These are phyloP conservation scores for Saturnia japonica DNA, from an alignment of 2,888 invertebrate genomes.

Conservation along the genomic window DNA sequence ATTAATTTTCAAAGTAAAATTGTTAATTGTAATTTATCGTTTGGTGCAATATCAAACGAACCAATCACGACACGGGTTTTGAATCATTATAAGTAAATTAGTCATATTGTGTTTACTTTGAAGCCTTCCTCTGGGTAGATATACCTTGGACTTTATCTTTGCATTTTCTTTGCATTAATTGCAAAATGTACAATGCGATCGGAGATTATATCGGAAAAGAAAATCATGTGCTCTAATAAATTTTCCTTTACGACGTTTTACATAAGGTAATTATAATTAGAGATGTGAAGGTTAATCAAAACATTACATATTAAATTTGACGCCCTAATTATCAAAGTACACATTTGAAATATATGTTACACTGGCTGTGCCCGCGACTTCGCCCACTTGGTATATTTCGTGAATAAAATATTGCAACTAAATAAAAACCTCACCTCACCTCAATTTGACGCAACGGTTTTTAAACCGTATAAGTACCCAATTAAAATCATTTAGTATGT, in stretches of 20 bases:
- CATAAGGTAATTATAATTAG: constrained; percentile 1
- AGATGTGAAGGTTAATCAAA: constrained; percentile 4
- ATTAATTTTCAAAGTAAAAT: not conserved
- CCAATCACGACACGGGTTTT: not conserved
- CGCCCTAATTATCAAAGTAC: not conserved
- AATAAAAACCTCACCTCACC: too few relatives aligned
- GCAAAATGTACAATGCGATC: not conserved
- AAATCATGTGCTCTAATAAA: not conserved
- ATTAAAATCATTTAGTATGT: too few relatives aligned
- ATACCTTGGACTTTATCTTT: too few relatives aligned
- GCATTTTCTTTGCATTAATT: too few relatives aligned
- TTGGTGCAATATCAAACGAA: not conserved
- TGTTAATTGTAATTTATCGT: not conserved
- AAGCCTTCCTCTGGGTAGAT: too few relatives aligned
- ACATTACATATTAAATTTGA: not conserved
- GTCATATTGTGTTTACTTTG: too few relatives aligned
- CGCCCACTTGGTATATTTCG: too few relatives aligned
- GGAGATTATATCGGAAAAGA: not conserved
- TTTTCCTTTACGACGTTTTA: not conserved
- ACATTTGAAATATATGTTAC: too few relatives aligned
- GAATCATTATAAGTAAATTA: not conserved
- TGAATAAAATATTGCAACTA: too few relatives aligned
- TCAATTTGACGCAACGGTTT: too few relatives aligned
- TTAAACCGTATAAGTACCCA: too few relatives aligned
- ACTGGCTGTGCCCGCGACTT: too few relatives aligned